Percentiles rank a stretch among this genome's conserved stretches.
Evolutionary conservation across 2,888 invertebrate species (phyloP).

Genomic region (Cephus spinipes): DNA sequence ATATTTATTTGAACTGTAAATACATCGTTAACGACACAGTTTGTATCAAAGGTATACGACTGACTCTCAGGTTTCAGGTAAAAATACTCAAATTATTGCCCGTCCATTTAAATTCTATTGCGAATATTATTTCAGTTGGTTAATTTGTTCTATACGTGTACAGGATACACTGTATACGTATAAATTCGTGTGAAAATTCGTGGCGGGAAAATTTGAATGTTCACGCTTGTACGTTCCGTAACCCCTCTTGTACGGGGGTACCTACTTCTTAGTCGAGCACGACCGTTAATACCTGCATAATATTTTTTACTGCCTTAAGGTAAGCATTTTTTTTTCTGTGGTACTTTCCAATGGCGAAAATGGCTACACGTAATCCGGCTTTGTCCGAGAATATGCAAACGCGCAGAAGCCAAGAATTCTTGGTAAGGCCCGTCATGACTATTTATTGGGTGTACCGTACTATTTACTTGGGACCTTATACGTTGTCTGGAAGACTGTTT

Average conservation of each 20-base stretch:
- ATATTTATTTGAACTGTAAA: background rate
- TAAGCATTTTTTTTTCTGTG: conserved; percentile 18
- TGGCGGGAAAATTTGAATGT: background rate
- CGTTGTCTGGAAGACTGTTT: background rate
- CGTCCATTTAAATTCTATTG: background rate
- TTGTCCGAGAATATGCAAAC: conserved; percentile 32
- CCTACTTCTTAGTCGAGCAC: background rate
- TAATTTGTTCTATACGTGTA: too few relatives aligned
- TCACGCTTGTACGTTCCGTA: background rate
- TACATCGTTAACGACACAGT: background rate
- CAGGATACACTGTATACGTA: too few relatives aligned
- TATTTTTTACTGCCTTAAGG: conserved; percentile 29
- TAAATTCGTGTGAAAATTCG: background rate
- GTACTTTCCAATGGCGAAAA: conserved; percentile 11
- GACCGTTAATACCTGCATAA: conserved; percentile 32
- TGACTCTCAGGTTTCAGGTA: background rate
- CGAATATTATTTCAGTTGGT: too few relatives aligned
- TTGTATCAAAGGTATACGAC: background rate
- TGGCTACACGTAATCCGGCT: conserved; percentile 22
- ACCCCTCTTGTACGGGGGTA: background rate
- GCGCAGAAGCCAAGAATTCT: conserved; percentile 10
- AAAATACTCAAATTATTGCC: background rate
- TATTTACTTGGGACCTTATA: background rate
- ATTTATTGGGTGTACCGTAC: background rate
- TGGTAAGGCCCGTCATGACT: background rate